A percentile compares a stretch with the other conserved stretches of the same genome.
phyloP scores from a whole-genome alignment of 2,888 invertebrate genomes.

The Dicyrtoma fusca region DNA sequence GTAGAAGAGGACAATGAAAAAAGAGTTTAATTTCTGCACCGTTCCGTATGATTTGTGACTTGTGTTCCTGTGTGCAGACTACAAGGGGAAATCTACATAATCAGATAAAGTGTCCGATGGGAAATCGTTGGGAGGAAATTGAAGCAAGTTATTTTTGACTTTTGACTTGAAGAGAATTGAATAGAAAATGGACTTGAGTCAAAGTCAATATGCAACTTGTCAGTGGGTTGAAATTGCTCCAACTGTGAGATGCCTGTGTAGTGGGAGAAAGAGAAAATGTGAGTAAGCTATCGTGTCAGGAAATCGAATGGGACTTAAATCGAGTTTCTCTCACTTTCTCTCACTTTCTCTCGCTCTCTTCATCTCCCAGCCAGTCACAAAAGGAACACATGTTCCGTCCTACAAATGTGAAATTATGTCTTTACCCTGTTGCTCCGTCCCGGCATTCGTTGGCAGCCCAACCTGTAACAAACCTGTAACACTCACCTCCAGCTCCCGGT shows the following conservation, averaged over 20 bases:
- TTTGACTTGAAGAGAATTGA: slow-evolving; percentile 33
- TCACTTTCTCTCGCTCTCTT: slow-evolving; percentile 3
- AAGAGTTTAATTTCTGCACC: slow-evolving; percentile 24
- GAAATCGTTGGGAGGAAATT: slow-evolving; percentile 38
- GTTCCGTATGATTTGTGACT: slow-evolving; percentile 1
- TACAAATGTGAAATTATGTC: slow-evolving; percentile 6
- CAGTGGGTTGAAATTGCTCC: slow-evolving; percentile 29
- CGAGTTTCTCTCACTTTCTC: slow-evolving; percentile 17
- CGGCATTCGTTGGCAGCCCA: not conserved
- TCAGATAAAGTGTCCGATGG: slow-evolving; percentile 38
- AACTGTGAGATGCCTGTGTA: slow-evolving; percentile 10
- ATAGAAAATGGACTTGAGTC: slow-evolving; percentile 28
- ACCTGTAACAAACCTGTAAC: not conserved
- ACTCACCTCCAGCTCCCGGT: not conserved
- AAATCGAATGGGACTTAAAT: slow-evolving; percentile 26
- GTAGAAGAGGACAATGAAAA: slow-evolving; percentile 25
- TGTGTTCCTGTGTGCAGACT: not conserved
- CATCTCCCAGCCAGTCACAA: not conserved
- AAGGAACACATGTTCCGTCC: not conserved
- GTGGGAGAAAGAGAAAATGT: not conserved
- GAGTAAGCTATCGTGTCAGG: slow-evolving; percentile 9
- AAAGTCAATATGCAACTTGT: slow-evolving; percentile 34
- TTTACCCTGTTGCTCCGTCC: slow-evolving; percentile 6
- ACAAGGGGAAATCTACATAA: slow-evolving; percentile 34
- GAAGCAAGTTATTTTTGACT: slow-evolving; percentile 39